Base-by-base conservation (phyloP, 2,797 vertebrate species). In the Macropus fuliginosus region DNA sequence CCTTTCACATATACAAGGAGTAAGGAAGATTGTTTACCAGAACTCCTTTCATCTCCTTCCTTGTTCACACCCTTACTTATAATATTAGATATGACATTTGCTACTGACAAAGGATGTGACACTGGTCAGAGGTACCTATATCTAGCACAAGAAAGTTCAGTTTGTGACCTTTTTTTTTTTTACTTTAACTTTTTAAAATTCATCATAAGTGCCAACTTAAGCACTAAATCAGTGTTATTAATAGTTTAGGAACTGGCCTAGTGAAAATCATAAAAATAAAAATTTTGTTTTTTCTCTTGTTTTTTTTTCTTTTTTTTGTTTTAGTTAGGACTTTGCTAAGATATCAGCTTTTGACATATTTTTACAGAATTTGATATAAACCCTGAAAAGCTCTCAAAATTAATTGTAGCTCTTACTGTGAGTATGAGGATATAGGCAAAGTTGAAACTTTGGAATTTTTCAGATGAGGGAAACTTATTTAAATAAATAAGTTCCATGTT, bases 31-130 rank as follows among this genome's bases (percentile, higher is more conserved):
- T 93, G 55, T 29, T 92, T 93, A 66, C 11, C 11, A 55, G 56
- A 95, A 52, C 89, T 92, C 91, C 46, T 18, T 95, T 54, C 55
- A 54, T 93, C 57, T 74, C 18, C 56, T 66, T 46, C 40, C 8
- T 50, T 50, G 24, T 50, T 87, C 24, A 4, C 34, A 91, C 91
- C 90, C 93, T 55, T 96, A 27, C 93, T 91, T 90, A 81, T 95
- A 87, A 97, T 94, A 93, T 62, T 94, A 96, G 92, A 95, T 97
- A 94, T 94, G 94, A 62, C 56, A 94, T 90, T 97, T 46, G 40
- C 74, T 81, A 10, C 40, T 52, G 81, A 91, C 55, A 40, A 93
- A 93, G 93, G 89, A 81, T 81, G 62, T 94, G 91, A 52, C 89
- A 29, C 55, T 66, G 93, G 74, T 57, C 59, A 87, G 52, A 62